Evolutionary conservation across 2,113 vertebrate species (phyloP).

Genomic region (Mastomys natalensis): DNA sequence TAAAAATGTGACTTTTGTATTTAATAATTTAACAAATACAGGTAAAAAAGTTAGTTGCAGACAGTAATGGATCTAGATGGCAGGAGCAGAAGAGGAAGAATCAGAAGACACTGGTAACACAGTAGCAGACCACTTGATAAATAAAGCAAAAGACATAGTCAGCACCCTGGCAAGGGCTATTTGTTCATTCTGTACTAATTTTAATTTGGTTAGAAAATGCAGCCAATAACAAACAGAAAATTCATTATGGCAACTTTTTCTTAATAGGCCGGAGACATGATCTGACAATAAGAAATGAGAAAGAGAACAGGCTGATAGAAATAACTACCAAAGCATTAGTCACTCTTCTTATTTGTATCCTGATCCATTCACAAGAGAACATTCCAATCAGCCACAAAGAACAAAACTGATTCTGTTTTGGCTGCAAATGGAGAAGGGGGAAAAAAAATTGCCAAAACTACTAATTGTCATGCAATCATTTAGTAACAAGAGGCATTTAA

Average conservation of each 20-base stretch:
- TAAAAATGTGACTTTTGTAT: background rate
- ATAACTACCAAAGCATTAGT: background rate
- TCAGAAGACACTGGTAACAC: background rate
- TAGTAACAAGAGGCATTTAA: background rate
- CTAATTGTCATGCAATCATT: background rate
- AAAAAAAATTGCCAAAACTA: background rate
- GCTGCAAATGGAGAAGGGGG: background rate
- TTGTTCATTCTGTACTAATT: background rate
- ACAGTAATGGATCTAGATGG: background rate
- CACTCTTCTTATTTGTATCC: background rate
- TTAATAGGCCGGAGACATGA: background rate
- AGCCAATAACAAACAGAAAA: constrained; percentile 37
- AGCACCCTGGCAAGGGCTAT: background rate
- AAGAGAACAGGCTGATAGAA: background rate
- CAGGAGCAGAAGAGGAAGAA: background rate
- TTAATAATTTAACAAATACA: background rate
- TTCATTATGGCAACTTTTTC: background rate
- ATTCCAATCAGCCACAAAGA: background rate
- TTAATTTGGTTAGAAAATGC: background rate
- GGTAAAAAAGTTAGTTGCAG: background rate
- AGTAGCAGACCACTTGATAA: background rate
- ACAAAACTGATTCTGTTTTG: background rate
- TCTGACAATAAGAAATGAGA: background rate
- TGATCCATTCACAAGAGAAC: background rate
- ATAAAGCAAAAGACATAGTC: background rate